Base-by-base conservation (phyloP, 1,140 invertebrate genomes). In the Nephotettix cincticeps region DNA sequence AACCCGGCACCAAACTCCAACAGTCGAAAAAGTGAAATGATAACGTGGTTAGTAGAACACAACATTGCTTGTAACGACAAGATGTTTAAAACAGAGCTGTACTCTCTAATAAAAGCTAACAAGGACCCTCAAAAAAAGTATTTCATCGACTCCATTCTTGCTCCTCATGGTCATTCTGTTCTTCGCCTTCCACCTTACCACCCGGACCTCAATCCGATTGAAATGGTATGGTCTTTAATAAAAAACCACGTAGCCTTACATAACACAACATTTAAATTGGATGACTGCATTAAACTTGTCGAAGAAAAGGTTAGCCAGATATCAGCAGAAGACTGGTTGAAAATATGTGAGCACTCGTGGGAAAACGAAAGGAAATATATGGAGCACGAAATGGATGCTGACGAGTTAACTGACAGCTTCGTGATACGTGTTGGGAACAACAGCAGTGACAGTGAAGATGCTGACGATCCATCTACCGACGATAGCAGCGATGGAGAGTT, bases 21-120 rank as follows among this genome's bases (percentile, higher is more conserved):
- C 43, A 51, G 27, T 19, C 67, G 54, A 54, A 78, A 80, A 73
- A 19, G 13, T 6, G 71, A 75, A 14, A 80, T 79, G 69, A 45
- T 68, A 64, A 74, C 67, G 19, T 79, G 76, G 77, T 61, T 79
- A 11, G 13, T 25, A 4, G 21, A 54, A 21, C 71, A 68, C 32
- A 68, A 73, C 17, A 75, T 76, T 71, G 25, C 25, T n/a, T 72
- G 71, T 68, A 27, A 40, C 21, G 21, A 70, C 0, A 36, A 65
- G 3, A 61, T 70, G 68, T 40, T 63, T 21, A 63, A 65, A 43
- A 6, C 69, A 23, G 69, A 70, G 36, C 29, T 70, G 17, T 36
- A 70, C 27, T 9, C 23, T 9, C 27, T 65, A 2, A 40, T 61
- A 19, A 40, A 36, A 61, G 6, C 2, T 28, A 54, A 70, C 21